Conservation (phyloP, 2,113 vertebrate species). For the Xyliphius kryptos region DNA sequence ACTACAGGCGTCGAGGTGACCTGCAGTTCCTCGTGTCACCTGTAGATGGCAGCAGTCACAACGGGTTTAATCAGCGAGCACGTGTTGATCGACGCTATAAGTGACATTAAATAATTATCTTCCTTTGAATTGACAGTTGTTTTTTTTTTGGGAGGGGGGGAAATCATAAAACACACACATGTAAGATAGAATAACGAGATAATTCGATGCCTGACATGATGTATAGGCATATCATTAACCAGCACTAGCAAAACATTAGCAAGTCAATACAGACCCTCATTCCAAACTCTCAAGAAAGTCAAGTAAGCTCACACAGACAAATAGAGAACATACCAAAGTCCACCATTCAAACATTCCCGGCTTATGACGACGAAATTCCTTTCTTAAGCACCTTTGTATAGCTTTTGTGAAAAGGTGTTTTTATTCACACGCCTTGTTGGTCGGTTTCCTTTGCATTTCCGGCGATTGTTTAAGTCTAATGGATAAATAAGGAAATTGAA, state of each 20-base stretch:
- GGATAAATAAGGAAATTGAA: too few species aligned
- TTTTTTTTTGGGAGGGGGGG: background rate
- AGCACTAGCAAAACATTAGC: too few species aligned
- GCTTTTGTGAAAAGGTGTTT: too few species aligned
- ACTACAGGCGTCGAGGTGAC: constrained; percentile 11
- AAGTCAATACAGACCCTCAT: too few species aligned
- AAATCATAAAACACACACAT: too few species aligned
- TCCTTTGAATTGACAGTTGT: background rate
- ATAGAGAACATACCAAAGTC: background rate
- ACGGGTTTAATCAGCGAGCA: background rate
- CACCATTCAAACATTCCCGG: background rate
- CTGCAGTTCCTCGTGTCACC: constrained; percentile 32
- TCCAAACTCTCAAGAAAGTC: too few species aligned
- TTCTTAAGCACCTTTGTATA: background rate
- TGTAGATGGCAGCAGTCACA: constrained; percentile 35
- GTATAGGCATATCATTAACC: too few species aligned
- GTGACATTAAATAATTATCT: background rate
- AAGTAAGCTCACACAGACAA: background rate
- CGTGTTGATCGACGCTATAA: background rate
- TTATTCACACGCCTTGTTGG: too few species aligned
- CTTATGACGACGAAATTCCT: background rate
- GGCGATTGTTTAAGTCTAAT: too few species aligned
- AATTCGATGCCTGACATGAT: too few species aligned
- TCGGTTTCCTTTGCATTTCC: too few species aligned
- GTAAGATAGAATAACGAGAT: too few species aligned